Percentiles rank a stretch among this genome's conserved stretches.
Evolutionary conservation across 1,140 invertebrate genomes (phyloP).

Genomic region (Palaemon carinicauda): DNA sequence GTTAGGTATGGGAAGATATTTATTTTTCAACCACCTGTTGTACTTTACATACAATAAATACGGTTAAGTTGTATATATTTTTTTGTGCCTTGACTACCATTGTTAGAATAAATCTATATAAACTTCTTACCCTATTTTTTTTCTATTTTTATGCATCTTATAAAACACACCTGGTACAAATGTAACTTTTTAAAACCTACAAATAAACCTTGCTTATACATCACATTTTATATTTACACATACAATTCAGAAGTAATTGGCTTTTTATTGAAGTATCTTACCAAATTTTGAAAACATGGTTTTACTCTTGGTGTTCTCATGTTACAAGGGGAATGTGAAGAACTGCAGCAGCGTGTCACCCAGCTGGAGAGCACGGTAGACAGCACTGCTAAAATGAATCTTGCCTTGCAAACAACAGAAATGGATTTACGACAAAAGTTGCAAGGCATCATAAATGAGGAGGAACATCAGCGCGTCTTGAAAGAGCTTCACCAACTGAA

Average conservation of each 20-base stretch:
- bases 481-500: not conserved
- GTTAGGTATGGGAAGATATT: no score
- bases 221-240: not conserved
- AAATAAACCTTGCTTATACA: not conserved
- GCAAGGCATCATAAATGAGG: not conserved
- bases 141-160: no score
- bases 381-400: slow-evolving; percentile 30
- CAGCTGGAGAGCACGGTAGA: slow-evolving; percentile 13
- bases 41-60: no score
- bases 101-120: no score
- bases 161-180: no score
- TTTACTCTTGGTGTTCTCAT: not conserved
- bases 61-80: no score
- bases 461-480: slow-evolving; percentile 6
- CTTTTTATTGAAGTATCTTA: not conserved
- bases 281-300: not conserved
- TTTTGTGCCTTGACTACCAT: no score
- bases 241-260: not conserved
- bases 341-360: slow-evolving; percentile 4
- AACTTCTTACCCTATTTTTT: no score
- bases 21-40: no score
- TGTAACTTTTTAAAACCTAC: not conserved
- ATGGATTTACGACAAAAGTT: slow-evolving; percentile 8
- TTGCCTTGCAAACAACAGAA: slow-evolving; percentile 22
- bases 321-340: slow-evolving; percentile 29